Percentiles rank a stretch among this genome's conserved stretches.
These are phyloP conservation scores for Macheiramphus alcinus DNA, from an alignment of 2,113 vertebrate species.

Conservation along the genomic window DNA sequence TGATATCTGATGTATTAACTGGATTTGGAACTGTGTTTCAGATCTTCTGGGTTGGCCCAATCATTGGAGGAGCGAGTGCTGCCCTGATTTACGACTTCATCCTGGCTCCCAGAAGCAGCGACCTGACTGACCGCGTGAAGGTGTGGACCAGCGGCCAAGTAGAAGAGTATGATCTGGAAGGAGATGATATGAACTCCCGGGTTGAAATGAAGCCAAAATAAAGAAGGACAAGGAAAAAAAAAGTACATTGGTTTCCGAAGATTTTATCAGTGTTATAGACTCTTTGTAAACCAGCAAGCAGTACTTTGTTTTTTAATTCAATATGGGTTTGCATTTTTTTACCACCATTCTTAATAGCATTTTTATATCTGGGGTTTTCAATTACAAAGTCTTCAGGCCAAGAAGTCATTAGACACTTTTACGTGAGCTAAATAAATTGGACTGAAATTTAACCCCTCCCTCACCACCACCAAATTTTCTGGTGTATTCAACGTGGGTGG, in stretches of 20 bases:
- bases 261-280: constrained; percentile 67
- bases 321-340: constrained; percentile 32
- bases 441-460: background rate
- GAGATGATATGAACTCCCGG: constrained; percentile 72
- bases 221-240: background rate
- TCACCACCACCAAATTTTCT: background rate
- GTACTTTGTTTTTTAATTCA: constrained; percentile 50
- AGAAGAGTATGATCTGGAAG: constrained; percentile 82
- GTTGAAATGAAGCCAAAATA: constrained; percentile 86
- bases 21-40: constrained; percentile 3
- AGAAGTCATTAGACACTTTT: background rate
- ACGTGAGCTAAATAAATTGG: background rate
- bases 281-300: constrained; percentile 65
- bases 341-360: background rate
- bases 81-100: constrained; percentile 82
- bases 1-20: background rate
- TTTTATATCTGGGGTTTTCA: background rate
- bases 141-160: constrained; percentile 89
- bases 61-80: constrained; percentile 73
- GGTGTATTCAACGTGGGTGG: accelerated
- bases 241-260: constrained; percentile 35
- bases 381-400: background rate
- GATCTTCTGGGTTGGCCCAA: constrained; percentile 83
- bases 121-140: constrained; percentile 83
- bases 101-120: constrained; percentile 74